Conservation (phyloP, 53 echinoderm and acorn worm species). For the Luidia sarsii region DNA sequence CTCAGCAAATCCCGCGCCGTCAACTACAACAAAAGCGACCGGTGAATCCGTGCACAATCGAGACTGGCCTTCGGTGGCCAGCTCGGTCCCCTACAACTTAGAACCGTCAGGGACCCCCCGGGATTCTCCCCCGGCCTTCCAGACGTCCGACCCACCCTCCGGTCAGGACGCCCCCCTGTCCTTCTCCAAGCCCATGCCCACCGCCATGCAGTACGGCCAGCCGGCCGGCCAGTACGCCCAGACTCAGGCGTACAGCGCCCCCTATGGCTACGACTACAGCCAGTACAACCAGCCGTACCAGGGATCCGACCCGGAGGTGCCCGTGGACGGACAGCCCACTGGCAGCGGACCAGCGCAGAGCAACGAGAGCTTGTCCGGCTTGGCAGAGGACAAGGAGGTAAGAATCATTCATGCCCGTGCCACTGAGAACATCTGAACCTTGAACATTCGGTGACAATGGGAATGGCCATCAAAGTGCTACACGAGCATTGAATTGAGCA, state of each 20-base stretch:
- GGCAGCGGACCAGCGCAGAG: neutral
- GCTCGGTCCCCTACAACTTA: neutral
- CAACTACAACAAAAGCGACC: neutral
- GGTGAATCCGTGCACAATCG: neutral
- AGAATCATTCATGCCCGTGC: no score
- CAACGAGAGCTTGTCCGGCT: neutral
- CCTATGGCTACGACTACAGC: conserved; percentile 24
- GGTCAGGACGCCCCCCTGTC: conserved; percentile 23
- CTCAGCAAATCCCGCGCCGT: neutral
- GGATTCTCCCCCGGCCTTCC: conserved; percentile 71
- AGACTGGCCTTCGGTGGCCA: neutral
- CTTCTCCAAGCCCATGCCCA: neutral
- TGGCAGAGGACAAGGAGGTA: conserved; percentile 63
- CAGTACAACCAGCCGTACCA: conserved; percentile 56
- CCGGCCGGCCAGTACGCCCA: conserved; percentile 6
- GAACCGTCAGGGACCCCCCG: conserved; percentile 5
- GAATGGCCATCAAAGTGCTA: no score
- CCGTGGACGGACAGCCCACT: neutral
- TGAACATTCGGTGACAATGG: no score
- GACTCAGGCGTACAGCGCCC: conserved; percentile 8
- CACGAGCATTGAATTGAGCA: no score
- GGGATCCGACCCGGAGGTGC: conserved; percentile 28
- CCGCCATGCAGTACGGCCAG: conserved; percentile 30
- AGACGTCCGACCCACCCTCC: conserved; percentile 8
- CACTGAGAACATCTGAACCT: no score